These are phyloP conservation scores for Pherbina coryleti DNA, from an alignment of 2,888 invertebrate species.

Conservation along the genomic window DNA sequence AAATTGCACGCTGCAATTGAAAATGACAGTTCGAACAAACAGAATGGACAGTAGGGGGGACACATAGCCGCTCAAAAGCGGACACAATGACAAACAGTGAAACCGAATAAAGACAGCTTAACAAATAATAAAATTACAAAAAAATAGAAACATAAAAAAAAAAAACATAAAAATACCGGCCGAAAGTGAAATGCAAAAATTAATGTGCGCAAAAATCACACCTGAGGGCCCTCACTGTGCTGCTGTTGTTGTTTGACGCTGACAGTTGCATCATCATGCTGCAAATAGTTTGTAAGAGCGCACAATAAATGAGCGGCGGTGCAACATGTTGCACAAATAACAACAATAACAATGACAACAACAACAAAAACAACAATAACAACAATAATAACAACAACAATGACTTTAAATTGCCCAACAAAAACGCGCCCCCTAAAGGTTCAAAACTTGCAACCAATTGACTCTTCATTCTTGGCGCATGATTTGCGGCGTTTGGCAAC, in stretches of 20 bases:
- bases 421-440: conserved; percentile 15
- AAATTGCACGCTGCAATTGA: conserved; percentile 45
- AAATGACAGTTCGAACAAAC: conserved; percentile 58
- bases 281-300: neutral
- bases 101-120: conserved; percentile 19
- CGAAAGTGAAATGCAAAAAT: conserved; percentile 57
- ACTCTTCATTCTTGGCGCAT: conserved; percentile 30
- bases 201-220: conserved; percentile 26
- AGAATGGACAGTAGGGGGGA: neutral
- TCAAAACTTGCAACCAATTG: conserved; percentile 22
- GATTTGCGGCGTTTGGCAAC: conserved; percentile 20
- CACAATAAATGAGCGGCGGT: neutral
- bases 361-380: neutral
- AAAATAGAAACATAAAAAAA: neutral
- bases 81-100: conserved; percentile 42
- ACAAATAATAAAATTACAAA: neutral
- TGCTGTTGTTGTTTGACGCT: neutral
- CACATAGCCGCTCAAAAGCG: conserved; percentile 39
- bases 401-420: conserved; percentile 20
- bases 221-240: conserved; percentile 13
- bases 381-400: conserved; percentile 2
- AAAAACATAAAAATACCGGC: conserved; percentile 1
- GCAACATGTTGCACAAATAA: neutral
- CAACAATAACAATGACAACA: neutral
- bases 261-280: neutral